These are phyloP conservation scores for Muscina levida DNA, from an alignment of 2,888 invertebrate species.

Conservation along the genomic window DNA sequence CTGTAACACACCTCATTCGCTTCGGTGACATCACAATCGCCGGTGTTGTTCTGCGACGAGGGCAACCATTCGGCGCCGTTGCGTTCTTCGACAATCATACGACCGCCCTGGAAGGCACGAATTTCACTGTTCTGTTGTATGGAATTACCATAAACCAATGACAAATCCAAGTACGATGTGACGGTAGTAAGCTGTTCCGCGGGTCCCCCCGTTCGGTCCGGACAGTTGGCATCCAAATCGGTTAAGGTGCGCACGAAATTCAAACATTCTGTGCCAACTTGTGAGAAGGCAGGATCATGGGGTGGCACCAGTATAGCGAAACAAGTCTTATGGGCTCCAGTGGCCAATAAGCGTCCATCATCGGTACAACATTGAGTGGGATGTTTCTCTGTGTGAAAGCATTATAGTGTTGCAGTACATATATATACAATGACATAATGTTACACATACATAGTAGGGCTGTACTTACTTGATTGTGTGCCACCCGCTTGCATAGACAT, in stretches of 20 bases:
- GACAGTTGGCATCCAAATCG: slow-evolving; percentile 84
- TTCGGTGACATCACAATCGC: slow-evolving; percentile 84
- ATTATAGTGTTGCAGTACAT: too few relatives aligned
- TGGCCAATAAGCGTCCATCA: slow-evolving; percentile 81
- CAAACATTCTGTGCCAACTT: slow-evolving; percentile 83
- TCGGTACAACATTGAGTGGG: slow-evolving; percentile 83
- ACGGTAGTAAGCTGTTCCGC: slow-evolving; percentile 84
- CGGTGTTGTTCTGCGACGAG: slow-evolving; percentile 84
- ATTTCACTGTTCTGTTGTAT: slow-evolving; percentile 84
- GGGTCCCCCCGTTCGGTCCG: slow-evolving; percentile 80
- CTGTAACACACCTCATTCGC: slow-evolving; percentile 87
- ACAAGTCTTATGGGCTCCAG: slow-evolving; percentile 78
- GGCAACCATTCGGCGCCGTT: slow-evolving; percentile 87
- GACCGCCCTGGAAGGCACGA: slow-evolving; percentile 85
- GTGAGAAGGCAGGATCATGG: slow-evolving; percentile 82
- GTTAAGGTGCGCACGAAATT: slow-evolving; percentile 86
- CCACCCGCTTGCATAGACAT: slow-evolving; percentile 81
- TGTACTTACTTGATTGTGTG: slow-evolving; percentile 86
- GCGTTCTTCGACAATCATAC: slow-evolving; percentile 83
- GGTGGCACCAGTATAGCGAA: slow-evolving; percentile 83
- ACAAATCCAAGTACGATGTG: slow-evolving; percentile 84
- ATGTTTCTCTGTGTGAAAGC: slow-evolving; percentile 81
- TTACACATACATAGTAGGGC: background rate
- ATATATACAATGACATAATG: background rate
- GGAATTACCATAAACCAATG: slow-evolving; percentile 89